Base-by-base conservation (phyloP, 23 tunicate species). In the Trididemnum miniatum region DNA sequence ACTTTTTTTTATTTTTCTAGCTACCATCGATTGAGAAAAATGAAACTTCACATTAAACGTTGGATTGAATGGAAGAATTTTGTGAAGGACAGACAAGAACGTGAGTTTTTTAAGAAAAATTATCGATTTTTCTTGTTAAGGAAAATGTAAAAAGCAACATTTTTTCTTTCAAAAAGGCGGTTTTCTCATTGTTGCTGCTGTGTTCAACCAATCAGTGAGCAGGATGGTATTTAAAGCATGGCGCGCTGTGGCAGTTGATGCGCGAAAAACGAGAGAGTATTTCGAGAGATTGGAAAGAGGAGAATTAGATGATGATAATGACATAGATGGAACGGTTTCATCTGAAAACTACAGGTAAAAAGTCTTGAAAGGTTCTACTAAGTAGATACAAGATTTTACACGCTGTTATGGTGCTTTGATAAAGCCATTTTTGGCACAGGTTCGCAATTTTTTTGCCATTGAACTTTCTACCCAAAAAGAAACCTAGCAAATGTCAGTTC, bases 211-310 rank as follows among this genome's bases (percentile, higher is more conserved):
- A 67, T 87, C 92, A 23, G 65, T 87, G 20, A 89, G 84, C 59
- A 69, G 93, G 22, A 87, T 88, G 59, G 85, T 93, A 36, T 93
- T 93, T 59, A 67, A 85, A 5, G 90, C 98, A 18, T 93, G 98
- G 98, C 85, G 81, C 40, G 86, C 94, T 29, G 98, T 93, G 24
- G 98, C 93, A 7, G 98, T 84, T 32, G 98, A 93, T 44, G 92
- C 98, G 1, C 82, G 93, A n/a, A 93, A 93, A 44, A 93, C 98
- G 67, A 80, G 98, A 52, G 98, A 93, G 49, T 93, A 93, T 84
- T 93, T 93, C 60, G 98, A 93, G 80, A 65, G 98, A 35, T 76
- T 93, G 69, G 98, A 93, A 71, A 51, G 92, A 51, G 98, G 97
- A 36, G 97, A 92, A 49, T 31, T 92, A 24, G 97, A 92, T 64